Evolutionary conservation across 2,797 vertebrate genomes (phyloP), one percentile per base, ranked within the genome.

Genomic region (Helarctos malayanus): DNA sequence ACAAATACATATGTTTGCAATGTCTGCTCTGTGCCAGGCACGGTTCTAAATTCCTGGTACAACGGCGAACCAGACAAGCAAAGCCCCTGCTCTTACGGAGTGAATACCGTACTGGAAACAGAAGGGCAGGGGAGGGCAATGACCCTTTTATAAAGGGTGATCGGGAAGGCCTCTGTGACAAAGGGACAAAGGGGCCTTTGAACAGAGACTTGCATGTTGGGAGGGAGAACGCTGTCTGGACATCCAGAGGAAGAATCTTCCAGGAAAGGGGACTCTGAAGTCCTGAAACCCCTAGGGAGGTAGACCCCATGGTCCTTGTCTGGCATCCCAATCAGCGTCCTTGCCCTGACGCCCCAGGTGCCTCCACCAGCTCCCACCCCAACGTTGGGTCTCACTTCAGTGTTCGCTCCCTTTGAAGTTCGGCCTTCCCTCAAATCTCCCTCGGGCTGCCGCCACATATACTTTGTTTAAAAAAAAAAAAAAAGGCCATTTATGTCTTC

Each of bases 1-100:
- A 4, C 23, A 38, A 49, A 9, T 23, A 35, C 8, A 0, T 41
- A 1, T 38, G 47, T 57, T 0, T 18, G 73, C 27, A 15, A 4
- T n/a, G 10, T 57, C 56, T 52, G 59, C 93, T 81, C 65, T 21
- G 47, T 32, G 41, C 65, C 75, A 49, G 41, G 49, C 78, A 27
- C 81, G 3, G 10, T 47, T 19, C 59, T 61, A 6, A 84, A 35
- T 45, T 54, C 78, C 90, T 57, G 35, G 29, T 7, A 52, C 57
- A 61, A 52, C 81, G 2, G 49, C 18, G 38, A 71, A 32, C 11
- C 35, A 19, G 81, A 47, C 8, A 27, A 69, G 41, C 80, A 2
- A 16, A 41, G 47, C 23, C 19, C 27, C 14, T 23, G 54, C 41
- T 35, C 59, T 69, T 15, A 4, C 0, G 10, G 52, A 78, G 69